Evolutionary conservation across 2,113 vertebrate species (phyloP).

Genomic region (Cheilinus undulatus): DNA sequence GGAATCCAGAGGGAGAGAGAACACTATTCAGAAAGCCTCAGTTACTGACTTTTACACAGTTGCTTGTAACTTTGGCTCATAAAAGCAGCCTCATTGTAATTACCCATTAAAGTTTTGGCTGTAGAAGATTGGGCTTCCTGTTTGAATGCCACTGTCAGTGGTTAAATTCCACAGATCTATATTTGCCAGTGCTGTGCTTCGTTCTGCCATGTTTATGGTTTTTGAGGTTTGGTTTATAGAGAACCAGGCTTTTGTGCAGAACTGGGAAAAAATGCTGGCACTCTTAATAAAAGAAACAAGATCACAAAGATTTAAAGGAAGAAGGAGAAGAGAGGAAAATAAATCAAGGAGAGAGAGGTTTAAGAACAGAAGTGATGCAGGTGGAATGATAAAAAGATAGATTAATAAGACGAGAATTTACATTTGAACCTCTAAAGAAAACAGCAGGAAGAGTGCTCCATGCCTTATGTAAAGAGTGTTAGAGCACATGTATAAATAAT

Average conservation of each 20-base stretch:
- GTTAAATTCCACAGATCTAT: conserved; percentile 54
- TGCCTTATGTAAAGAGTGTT: too few relatives aligned
- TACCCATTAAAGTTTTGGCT: conserved; percentile 54
- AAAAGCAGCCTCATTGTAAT: conserved; percentile 55
- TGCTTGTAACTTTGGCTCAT: conserved; percentile 48
- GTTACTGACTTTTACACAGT: conserved; percentile 23
- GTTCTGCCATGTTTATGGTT: conserved; percentile 30
- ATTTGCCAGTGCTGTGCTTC: conserved; percentile 45
- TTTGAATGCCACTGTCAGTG: conserved; percentile 56
- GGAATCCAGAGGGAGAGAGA: conserved; percentile 30
- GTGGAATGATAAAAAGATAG: too few relatives aligned
- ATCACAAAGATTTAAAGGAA: conserved; percentile 3
- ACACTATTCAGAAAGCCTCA: conserved; percentile 2
- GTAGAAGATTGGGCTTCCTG: conserved; percentile 36
- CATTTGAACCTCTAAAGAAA: too few relatives aligned
- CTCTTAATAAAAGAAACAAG: not conserved
- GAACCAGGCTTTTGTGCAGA: conserved; percentile 19
- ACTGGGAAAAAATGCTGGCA: conserved; percentile 16
- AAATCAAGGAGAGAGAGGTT: too few relatives aligned
- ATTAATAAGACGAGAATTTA: too few relatives aligned
- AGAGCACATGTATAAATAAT: too few relatives aligned
- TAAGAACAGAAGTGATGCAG: conserved; percentile 1
- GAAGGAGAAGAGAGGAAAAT: too few relatives aligned
- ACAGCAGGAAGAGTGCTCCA: too few relatives aligned
- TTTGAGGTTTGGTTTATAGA: conserved; percentile 43